Evolutionary conservation across 2,888 invertebrate genomes (phyloP), one percentile per base, ranked within the genome.

Genomic region (Acleris holmiana): DNA sequence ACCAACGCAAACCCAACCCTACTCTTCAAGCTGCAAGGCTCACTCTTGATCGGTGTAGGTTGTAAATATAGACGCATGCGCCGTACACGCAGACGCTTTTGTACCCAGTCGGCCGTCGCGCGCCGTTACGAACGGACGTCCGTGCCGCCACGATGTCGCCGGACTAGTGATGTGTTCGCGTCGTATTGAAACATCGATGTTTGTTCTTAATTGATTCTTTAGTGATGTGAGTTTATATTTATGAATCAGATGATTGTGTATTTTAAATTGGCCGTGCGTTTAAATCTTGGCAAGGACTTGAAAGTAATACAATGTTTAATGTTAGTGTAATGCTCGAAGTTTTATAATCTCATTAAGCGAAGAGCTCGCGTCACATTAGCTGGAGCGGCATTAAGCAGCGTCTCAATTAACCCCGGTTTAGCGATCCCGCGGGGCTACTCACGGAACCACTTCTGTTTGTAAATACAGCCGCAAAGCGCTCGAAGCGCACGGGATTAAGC

Each of bases 21-120:
- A 76, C 69, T n/a, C 3, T 1, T 4, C 4, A 5, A 4, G 0
- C 0, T 1, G 55, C 69, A 82, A 70, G 72, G 74, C 70, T 69
- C 62, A 76, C 55, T 73, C 75, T 82, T 10, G 53, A 61, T n/a
- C 18, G 65, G 13, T 48, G 13, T 21, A 44, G 25, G 61, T 67
- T 67, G 67, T 44, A 66, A 67, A 73, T 67, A 68, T 71, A 74
- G 75, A 77, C 85, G 79, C 84, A 77, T 73, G 75, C 72, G 69
- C 56, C 15, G 4, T 51, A 55, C 59, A 46, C 76, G 73, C 74
- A 76, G 73, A 72, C 73, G 78, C 83, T 70, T 57, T 70, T 67
- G 67, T 69, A 68, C 60, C 78, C 84, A 88, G 89, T 88, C 79
- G 79, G 74, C 74, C 78, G 74, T 70, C 79, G 79, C 76, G 76